Base-by-base conservation (phyloP, 1,140 invertebrate species). In the Sipha flava region DNA sequence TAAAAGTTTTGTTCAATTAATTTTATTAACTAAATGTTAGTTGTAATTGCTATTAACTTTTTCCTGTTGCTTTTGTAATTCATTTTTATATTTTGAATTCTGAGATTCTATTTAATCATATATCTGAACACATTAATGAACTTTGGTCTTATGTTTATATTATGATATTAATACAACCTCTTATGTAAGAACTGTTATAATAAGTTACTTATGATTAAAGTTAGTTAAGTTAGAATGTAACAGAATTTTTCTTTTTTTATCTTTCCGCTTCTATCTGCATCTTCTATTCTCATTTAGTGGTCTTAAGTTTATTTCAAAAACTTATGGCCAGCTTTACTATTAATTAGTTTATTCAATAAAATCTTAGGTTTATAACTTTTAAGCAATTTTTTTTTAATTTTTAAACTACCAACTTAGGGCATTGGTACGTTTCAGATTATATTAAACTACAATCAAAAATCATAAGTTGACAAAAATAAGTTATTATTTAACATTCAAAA, bases 401-500 rank as follows among this genome's bases (percentile, higher is more conserved):
- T 26, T 29, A 77, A 77, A 54, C 73, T 31, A 77, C 73, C 73
- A 57, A 77, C 49, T 77, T 57, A 31, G 47, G 73, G 59, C 37
- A 77, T 57, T 77, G 73, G 73, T 77, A 77, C 73, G 52, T 77
- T 77, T 77, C 73, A 77, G 73, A 77, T 77, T 34, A 54, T 40
- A 59, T 77, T 43, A 59, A 26, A 54, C 73, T 77, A 40, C 73
- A 40, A 77, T 77, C 73, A 77, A 77, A 75, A 52, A 10, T 47
- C 52, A 59, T 77, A 59, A 54, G 16, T 77, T 77, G 31, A 77
- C 21, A 37, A 29, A 16, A 57, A 70, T 4, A 21, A 40, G 29
- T 75, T 31, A 23, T 75, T 59, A 4, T 43, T 34, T 3, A 16
- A 29, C 7, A 26, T 23, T 57, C 73, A 77, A 77, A 77, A 59